These are phyloP conservation scores for Bellardia bayeri DNA, from an alignment of 2,888 invertebrate species.

Conservation along the genomic window DNA sequence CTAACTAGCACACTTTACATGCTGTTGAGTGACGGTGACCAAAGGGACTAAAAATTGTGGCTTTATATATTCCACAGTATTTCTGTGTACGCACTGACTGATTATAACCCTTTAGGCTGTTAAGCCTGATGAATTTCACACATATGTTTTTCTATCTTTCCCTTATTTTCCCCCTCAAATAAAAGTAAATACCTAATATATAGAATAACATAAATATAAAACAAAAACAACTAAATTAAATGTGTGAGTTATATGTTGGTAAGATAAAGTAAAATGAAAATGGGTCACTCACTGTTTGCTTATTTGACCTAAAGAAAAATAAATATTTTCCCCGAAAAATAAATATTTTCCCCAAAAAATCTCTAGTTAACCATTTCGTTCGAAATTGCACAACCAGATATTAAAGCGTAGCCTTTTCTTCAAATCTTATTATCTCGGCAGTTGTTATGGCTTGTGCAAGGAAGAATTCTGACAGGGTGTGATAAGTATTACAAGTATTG, in stretches of 20 bases:
- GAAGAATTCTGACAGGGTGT: no score
- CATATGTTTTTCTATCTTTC: constrained; percentile 15
- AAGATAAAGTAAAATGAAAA: neutral
- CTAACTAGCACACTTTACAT: neutral
- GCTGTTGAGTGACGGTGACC: neutral
- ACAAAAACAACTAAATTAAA: neutral
- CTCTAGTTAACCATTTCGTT: no score
- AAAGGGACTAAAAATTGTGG: neutral
- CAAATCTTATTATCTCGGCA: no score
- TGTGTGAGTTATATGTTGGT: neutral
- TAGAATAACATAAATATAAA: neutral
- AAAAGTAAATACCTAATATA: neutral
- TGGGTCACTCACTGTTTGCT: neutral
- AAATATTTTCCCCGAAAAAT: neutral
- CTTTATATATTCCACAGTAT: neutral
- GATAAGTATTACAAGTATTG: no score
- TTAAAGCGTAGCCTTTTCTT: no score
- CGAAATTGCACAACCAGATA: neutral
- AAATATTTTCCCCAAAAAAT: neutral
- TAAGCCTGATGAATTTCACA: constrained; percentile 29
- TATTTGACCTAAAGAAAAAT: constrained; percentile 17
- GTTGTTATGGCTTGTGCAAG: no score
- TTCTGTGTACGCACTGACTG: neutral
- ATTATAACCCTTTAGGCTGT: constrained; percentile 30
- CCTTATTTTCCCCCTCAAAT: neutral